Evolutionary conservation across 1,140 invertebrate species (phyloP), one percentile per base, ranked within the genome.

Genomic region (Drosophila quadrilineata): DNA sequence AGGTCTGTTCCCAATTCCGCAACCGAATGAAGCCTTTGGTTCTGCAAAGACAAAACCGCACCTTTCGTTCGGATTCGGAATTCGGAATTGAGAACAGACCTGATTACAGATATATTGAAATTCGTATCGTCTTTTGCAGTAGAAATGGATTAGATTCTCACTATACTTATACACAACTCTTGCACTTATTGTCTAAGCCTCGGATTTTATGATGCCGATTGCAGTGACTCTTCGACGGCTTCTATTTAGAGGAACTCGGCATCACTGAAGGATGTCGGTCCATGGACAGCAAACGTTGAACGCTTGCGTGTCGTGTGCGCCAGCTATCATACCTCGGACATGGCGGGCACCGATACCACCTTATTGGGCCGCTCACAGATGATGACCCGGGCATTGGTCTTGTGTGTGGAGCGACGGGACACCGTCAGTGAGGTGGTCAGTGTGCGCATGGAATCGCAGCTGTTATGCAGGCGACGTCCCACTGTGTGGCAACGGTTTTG

Each of bases 261-360:
- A 54, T 84, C 77, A 58, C 77, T 79, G 19, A 79, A 84, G 19
- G 74, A 85, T 6, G 79, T 84, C 40, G 79, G 79, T 0, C 79
- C 79, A 14, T 71, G 74, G 22, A 75, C 54, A 57, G 70, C 54
- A 41, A 84, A 71, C 54, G 71, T 48, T 43, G 79, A 85, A 46
- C 66, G 63, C 12, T 72, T 85, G 28, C 80, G 73, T 40, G 59
- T 77, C 24, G 70, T 43, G 33, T 76, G 76, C 36, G 71, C 73
- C 63, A 75, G 87, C 72, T 89, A 88, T 89, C 87, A 89, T 88
- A 89, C 88, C 57, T 89, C 88, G 0, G 88, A 89, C 84, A 89
- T 89, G 29, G 87, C 85, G 14, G 84, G 68, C 22, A 88, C 71
- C 2, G 63, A 70, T 19, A 82, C 50, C 4, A 77, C 62, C 45